Conservation (phyloP, 2,888 invertebrate genomes). For the Parascotia fuliginaria region DNA sequence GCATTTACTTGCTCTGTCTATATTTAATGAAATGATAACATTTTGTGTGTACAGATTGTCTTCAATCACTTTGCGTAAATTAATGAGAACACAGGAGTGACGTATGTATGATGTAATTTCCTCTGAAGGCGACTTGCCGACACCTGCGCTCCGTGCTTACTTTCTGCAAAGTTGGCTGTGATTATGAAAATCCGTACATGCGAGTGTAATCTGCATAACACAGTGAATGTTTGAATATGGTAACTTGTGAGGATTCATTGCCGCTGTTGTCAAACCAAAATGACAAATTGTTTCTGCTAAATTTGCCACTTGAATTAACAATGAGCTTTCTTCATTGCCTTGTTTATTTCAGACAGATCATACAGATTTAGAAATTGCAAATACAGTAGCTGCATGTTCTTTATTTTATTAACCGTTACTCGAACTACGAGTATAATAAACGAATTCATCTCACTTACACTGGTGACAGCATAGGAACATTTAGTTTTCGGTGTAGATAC, state of each 20-base stretch:
- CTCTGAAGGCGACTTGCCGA: constrained; percentile 41
- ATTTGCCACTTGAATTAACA: constrained; percentile 1
- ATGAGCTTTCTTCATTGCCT: constrained; percentile 7
- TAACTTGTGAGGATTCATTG: constrained; percentile 26
- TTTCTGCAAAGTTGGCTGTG: constrained; percentile 41
- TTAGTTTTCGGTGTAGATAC: too few relatives aligned
- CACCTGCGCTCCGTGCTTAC: constrained; percentile 47
- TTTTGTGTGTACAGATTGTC: constrained; percentile 15
- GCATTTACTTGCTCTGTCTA: not conserved
- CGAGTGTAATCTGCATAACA: constrained; percentile 42
- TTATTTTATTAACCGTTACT: too few relatives aligned
- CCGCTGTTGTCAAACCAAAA: constrained; percentile 37
- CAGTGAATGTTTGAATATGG: constrained; percentile 39
- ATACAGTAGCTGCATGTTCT: too few relatives aligned
- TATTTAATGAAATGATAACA: constrained; percentile 8
- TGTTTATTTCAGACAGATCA: not conserved
- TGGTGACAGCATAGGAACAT: too few relatives aligned
- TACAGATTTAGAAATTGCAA: too few relatives aligned
- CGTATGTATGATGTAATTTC: constrained; percentile 39
- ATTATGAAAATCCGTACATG: constrained; percentile 48
- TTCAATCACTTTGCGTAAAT: constrained; percentile 38
- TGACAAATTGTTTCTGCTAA: constrained; percentile 25
- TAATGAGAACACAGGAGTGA: constrained; percentile 31
- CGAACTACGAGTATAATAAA: too few relatives aligned
- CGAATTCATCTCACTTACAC: too few relatives aligned